Conservation (phyloP, 2,797 vertebrate genomes). For the Molossus molossus region DNA sequence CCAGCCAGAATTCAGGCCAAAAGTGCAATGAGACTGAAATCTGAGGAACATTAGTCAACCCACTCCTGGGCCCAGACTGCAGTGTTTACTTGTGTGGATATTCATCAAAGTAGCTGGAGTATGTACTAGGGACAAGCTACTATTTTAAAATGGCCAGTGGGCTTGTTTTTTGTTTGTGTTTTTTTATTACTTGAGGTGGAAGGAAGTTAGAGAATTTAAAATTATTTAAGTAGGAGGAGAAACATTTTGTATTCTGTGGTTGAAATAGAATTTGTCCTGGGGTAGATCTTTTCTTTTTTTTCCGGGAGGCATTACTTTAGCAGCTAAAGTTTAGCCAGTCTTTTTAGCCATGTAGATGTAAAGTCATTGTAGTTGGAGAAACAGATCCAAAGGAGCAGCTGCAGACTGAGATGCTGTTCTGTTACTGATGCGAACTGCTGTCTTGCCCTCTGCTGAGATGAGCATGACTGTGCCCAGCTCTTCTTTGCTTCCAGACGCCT, state of each 20-base stretch:
- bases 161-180: neutral
- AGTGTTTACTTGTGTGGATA: constrained; percentile 46
- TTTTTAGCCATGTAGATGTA: neutral
- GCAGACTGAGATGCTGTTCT: neutral
- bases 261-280: constrained; percentile 7
- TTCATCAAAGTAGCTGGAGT: constrained; percentile 38
- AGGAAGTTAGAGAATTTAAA: constrained; percentile 38
- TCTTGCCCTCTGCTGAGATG: neutral
- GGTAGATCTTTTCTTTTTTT: neutral
- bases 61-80: neutral
- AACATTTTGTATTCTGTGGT: constrained; percentile 25
- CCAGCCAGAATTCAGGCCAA: neutral
- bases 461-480: neutral
- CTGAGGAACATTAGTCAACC: neutral
- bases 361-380: constrained; percentile 1
- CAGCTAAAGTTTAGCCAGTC: neutral
- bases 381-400: neutral
- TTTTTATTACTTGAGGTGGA: neutral
- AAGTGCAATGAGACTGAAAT: neutral
- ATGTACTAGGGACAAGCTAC: constrained; percentile 8
- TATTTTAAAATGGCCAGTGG: constrained; percentile 24
- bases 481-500: neutral
- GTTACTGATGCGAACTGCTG: neutral
- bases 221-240: constrained; percentile 8
- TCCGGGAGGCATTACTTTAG: neutral